Percentiles rank a stretch among this genome's conserved stretches.
These are phyloP conservation scores for Andricus quercusramuli DNA, from an alignment of 2,888 invertebrate genomes.

Conservation along the genomic window DNA sequence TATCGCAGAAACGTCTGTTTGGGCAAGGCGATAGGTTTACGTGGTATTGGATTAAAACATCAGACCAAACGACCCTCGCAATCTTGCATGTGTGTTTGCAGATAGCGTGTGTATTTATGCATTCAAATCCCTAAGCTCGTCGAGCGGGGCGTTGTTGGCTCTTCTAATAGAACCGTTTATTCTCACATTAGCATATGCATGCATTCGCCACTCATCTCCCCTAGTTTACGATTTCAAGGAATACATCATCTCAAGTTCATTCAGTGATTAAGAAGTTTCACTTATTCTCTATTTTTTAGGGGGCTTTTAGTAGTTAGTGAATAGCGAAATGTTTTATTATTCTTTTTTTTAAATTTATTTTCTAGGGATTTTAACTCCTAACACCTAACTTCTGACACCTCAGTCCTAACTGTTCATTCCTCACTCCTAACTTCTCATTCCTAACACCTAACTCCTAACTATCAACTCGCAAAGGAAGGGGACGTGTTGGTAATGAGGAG, in stretches of 20 bases:
- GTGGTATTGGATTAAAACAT: constrained; percentile 67
- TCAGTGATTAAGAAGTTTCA: constrained; percentile 8
- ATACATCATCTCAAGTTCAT: neutral
- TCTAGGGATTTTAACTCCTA: too few species aligned
- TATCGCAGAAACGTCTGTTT: constrained; percentile 61
- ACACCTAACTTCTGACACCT: too few species aligned
- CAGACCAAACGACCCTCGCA: constrained; percentile 62
- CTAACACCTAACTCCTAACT: too few species aligned
- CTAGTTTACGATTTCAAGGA: constrained; percentile 6
- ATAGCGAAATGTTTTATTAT: too few species aligned
- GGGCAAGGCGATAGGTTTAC: constrained; percentile 50
- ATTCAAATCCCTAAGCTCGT: constrained; percentile 76
- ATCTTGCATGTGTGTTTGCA: constrained; percentile 60
- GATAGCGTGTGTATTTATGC: constrained; percentile 68
- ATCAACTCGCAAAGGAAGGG: too few species aligned
- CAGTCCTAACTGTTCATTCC: too few species aligned
- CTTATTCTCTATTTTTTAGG: neutral
- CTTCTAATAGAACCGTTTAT: constrained; percentile 76
- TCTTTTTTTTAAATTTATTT: too few species aligned
- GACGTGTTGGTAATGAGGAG: too few species aligned
- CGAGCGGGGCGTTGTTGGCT: constrained; percentile 74
- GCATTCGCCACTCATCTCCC: constrained; percentile 44
- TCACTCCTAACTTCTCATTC: too few species aligned
- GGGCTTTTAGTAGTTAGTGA: too few species aligned
- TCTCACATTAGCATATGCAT: constrained; percentile 76